Conservation (phyloP, 1,140 invertebrate species). For the Sarcophaga bullata region DNA sequence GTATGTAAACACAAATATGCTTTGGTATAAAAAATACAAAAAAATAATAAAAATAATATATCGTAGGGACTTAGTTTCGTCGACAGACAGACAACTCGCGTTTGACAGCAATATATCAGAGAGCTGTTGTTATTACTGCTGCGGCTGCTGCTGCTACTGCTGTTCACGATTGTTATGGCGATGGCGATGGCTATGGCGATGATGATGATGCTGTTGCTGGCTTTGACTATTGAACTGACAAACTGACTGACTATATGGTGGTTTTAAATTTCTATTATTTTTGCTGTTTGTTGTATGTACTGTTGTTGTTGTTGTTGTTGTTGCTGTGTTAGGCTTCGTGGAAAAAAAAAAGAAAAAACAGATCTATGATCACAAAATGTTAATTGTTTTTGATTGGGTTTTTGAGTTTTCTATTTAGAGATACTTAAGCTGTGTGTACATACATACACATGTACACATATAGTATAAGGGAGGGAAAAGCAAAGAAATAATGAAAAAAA, state of each 20-base stretch:
- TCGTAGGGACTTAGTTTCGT: not conserved
- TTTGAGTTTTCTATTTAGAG: too few relatives aligned
- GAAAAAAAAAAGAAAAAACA: not conserved
- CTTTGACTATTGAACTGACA: not conserved
- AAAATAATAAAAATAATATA: not conserved
- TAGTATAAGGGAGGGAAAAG: too few relatives aligned
- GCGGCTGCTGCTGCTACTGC: not conserved
- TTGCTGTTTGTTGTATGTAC: not conserved
- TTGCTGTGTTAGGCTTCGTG: not conserved
- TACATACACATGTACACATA: too few relatives aligned
- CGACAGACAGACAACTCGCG: not conserved
- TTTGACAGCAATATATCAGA: slow-evolving; percentile 30
- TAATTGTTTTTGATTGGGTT: slow-evolving; percentile 35
- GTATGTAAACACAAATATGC: not conserved
- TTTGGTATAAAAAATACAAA: not conserved
- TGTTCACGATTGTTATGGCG: not conserved
- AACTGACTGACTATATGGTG: not conserved
- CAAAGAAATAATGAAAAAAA: too few relatives aligned
- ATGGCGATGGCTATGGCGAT: not conserved
- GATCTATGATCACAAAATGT: slow-evolving; percentile 30
- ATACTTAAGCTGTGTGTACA: too few relatives aligned
- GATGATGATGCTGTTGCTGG: not conserved
- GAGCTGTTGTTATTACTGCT: not conserved
- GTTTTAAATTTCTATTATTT: not conserved
- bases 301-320: not conserved